phyloP scores from a whole-genome alignment of 1,140 invertebrate genomes.

The Meloidogyne chitwoodi region DNA sequence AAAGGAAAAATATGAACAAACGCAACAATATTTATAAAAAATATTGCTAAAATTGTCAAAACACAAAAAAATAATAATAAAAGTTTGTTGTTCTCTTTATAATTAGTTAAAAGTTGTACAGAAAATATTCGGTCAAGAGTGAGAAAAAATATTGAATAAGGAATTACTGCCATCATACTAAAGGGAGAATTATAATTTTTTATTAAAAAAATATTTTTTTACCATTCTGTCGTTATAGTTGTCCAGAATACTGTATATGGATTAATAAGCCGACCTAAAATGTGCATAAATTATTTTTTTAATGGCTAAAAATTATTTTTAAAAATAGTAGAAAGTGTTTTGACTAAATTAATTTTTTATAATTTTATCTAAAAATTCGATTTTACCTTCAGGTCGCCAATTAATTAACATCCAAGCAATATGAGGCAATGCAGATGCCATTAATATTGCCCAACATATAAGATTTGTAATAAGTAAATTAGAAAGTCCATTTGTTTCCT shows the following conservation, averaged over 20 bases:
- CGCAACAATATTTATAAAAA: neutral
- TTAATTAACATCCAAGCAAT: neutral
- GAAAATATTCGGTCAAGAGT: neutral
- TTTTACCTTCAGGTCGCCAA: neutral
- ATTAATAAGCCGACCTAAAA: neutral
- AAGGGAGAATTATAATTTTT: neutral
- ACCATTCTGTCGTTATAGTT: neutral
- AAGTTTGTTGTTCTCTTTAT: neutral
- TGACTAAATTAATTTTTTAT: no score
- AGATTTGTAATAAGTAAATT: neutral
- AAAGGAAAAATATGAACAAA: neutral
- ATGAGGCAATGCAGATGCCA: slow-evolving; percentile 1
- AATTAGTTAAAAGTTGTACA: neutral
- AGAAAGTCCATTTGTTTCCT: neutral
- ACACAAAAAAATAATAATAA: neutral
- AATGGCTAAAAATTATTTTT: neutral
- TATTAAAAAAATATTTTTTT: neutral
- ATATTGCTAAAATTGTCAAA: neutral
- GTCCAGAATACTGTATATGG: neutral
- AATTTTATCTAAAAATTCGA: neutral
- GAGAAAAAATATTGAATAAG: neutral
- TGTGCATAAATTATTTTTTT: neutral
- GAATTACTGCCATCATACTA: slow-evolving; percentile 3
- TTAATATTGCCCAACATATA: neutral
- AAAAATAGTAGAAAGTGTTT: neutral